phyloP scores from a whole-genome alignment of 2,888 invertebrate species.

The Cephus nigrinus region DNA sequence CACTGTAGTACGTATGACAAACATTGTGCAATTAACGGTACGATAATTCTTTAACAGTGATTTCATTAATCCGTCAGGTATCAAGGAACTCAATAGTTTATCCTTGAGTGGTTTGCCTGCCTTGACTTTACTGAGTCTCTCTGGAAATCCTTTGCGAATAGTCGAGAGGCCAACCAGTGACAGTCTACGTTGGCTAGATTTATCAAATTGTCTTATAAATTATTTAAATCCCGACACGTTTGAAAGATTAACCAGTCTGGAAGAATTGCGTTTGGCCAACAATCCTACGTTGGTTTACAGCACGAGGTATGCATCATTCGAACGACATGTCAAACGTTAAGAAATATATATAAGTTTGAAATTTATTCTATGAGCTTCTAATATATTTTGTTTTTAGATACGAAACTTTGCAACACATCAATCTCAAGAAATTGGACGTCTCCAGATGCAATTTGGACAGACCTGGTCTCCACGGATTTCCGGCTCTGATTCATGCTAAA shows the following conservation, averaged over 20 bases:
- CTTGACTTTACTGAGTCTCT: conserved; percentile 76
- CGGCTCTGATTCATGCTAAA: conserved; percentile 71
- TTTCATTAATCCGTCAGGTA: conserved; percentile 29
- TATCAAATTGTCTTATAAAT: conserved; percentile 57
- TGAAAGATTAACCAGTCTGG: conserved; percentile 49
- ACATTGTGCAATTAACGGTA: not conserved
- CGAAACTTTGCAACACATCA: conserved; percentile 48
- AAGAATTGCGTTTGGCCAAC: conserved; percentile 52
- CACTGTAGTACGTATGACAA: conserved; percentile 67
- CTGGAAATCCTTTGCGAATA: conserved; percentile 69
- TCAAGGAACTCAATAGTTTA: conserved; percentile 74
- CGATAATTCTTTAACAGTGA: not conserved
- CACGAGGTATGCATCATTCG: conserved; percentile 43
- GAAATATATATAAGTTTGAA: not conserved
- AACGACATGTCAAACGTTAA: not conserved
- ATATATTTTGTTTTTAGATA: conserved; percentile 35
- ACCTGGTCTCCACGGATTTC: conserved; percentile 72
- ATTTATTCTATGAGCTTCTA: not conserved
- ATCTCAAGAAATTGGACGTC: conserved; percentile 52
- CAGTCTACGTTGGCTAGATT: conserved; percentile 52
- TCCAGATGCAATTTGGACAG: conserved; percentile 55
- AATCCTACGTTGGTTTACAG: conserved; percentile 56
- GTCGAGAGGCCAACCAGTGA: conserved; percentile 47
- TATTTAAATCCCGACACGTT: conserved; percentile 52
- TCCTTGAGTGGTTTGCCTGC: conserved; percentile 74